A percentile compares a stretch with the other conserved stretches of the same genome.
Evolutionary conservation across 64 coral and sea anemone genomes (phyloP).

Genomic region (Acropora yongei): DNA sequence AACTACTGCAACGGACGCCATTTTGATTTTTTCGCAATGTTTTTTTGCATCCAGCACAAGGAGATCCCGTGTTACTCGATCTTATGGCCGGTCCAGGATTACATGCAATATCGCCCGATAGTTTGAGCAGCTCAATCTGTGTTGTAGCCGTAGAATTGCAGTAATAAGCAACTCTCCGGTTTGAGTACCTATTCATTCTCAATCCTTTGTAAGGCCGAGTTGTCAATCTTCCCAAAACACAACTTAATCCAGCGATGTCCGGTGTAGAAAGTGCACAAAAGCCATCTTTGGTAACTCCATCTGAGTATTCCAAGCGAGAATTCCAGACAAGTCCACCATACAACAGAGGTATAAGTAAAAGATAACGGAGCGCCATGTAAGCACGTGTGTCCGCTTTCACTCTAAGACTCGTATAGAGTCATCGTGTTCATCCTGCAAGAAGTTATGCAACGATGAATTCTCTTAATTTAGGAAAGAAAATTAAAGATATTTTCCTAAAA

Average conservation of each 20-base stretch:
- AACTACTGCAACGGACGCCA: constrained; percentile 6
- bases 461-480: too few relatives aligned
- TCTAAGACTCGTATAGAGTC: too few relatives aligned
- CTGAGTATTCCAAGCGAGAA: constrained; percentile 19
- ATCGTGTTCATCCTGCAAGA: too few relatives aligned
- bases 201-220: neutral
- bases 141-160: neutral
- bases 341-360: constrained; percentile 3
- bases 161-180: constrained; percentile 10
- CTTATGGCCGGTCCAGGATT: constrained; percentile 7
- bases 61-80: constrained; percentile 1
- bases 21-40: neutral
- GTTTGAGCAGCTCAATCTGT: constrained; percentile 10
- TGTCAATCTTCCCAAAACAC: neutral
- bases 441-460: too few relatives aligned
- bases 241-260: neutral
- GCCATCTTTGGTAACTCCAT: neutral
- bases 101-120: neutral
- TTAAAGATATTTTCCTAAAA: too few relatives aligned
- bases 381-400: neutral
- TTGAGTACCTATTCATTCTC: neutral
- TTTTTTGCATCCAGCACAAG: neutral
- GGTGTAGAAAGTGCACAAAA: neutral
- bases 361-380: neutral
- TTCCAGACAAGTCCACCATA: constrained; percentile 8